Base-by-base conservation (phyloP, 2,797 vertebrate species). In the Threskiornis aethiopicus region DNA sequence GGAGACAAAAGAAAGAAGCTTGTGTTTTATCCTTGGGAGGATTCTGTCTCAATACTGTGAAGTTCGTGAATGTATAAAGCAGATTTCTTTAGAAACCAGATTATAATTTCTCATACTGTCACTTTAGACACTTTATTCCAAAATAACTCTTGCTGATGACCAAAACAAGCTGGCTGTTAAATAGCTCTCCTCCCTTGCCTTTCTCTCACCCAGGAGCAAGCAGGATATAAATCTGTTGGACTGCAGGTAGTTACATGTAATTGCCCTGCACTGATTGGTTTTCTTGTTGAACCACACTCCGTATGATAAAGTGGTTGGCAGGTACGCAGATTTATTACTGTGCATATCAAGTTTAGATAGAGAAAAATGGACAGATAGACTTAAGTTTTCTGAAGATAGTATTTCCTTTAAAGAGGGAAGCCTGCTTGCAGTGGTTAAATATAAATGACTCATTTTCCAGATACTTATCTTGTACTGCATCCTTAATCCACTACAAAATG, bases 401-500 rank as follows among this genome's bases (percentile, higher is more conserved):
- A 16, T 90, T 96, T 84, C 61, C 69, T 71, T 78, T 87, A 17
- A 89, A 84, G 61, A 47, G 61, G 26, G 8, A 71, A 72, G n/a
- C 65, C 61, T 73, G n/a, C 35, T 93, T 73, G 46, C 28, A 39
- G 29, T 47, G 21, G 42, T 90, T 81, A 72, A 87, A 91, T 85
- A 44, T 41, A 93, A 87, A 75, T 72, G 25, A 72, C 39, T 91
- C 41, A 69, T 92, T 93, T 84, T 84, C 72, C 49, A 77, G 55
- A 71, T 88, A 31, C n/a, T 90, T 89, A 87, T 82, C 65, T 90
- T 54, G 77, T 58, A 9, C 82, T 61, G 61, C 62, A 87, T 84
- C 77, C 59, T 93, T 90, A 82, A 76, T 87, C 67, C 82, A n/a
- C 25, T 77, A 70, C 70, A 87, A 72, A 85, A 62, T 65, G 52